phyloP scores from a whole-genome alignment of 2,113 vertebrate species.

The Gnathonemus longibarbis region DNA sequence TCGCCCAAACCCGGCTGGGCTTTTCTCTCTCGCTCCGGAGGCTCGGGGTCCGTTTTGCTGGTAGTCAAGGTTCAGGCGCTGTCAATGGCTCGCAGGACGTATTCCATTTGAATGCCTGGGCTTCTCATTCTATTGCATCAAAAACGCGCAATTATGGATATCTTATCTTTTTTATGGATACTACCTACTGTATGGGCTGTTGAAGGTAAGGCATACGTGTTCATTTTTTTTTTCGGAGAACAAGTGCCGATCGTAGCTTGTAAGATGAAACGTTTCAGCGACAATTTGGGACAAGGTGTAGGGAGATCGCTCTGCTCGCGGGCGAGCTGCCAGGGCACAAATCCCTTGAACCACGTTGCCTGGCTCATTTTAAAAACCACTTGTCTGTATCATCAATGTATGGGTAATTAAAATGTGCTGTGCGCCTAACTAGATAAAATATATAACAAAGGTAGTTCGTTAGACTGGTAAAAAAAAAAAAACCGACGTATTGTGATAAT shows the following conservation, averaged over 20 bases:
- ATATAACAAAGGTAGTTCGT: neutral
- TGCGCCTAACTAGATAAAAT: neutral
- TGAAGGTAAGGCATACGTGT: slow-evolving; percentile 53
- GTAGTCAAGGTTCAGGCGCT: slow-evolving; percentile 23
- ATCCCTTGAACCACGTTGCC: neutral
- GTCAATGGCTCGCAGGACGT: slow-evolving; percentile 42
- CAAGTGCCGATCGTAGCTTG: neutral
- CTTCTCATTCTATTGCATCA: slow-evolving; percentile 31
- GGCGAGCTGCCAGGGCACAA: neutral
- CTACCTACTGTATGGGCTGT: slow-evolving; percentile 51
- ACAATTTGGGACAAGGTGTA: slow-evolving; percentile 2
- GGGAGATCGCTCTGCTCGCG: neutral
- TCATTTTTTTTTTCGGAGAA: neutral
- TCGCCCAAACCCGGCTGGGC: slow-evolving; percentile 43
- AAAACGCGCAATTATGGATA: slow-evolving; percentile 45
- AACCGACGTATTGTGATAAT: neutral
- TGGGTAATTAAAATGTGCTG: neutral
- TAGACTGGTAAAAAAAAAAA: neutral
- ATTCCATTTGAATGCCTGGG: slow-evolving; percentile 41
- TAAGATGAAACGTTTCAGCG: neutral
- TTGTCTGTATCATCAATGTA: neutral
- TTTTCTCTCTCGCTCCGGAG: slow-evolving; percentile 28
- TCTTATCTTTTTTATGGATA: slow-evolving; percentile 52
- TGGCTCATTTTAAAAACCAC: neutral
- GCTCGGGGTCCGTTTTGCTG: slow-evolving; percentile 30